phyloP scores from a whole-genome alignment of 2,888 invertebrate genomes.

The Deilephila porcellus region DNA sequence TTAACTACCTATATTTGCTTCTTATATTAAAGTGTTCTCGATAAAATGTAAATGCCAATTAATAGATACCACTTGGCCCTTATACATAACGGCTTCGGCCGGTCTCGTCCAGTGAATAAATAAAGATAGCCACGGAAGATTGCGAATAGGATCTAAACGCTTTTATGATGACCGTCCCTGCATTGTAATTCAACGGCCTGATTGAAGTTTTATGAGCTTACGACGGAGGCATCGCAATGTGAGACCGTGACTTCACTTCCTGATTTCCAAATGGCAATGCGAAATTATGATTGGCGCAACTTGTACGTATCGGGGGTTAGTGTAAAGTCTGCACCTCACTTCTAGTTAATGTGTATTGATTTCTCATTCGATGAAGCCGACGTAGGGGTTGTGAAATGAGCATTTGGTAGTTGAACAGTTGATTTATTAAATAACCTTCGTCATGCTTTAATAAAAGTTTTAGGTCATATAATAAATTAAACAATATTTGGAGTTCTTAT shows the following conservation, averaged over 20 bases:
- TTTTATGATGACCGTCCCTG: constrained; percentile 62
- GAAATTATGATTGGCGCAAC: constrained; percentile 48
- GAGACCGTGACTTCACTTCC: constrained; percentile 76
- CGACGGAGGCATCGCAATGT: constrained; percentile 77
- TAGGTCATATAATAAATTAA: too few relatives aligned
- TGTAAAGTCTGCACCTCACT: constrained; percentile 35
- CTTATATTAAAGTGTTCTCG: too few relatives aligned
- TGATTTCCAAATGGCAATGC: constrained; percentile 70
- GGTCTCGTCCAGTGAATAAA: constrained; percentile 26
- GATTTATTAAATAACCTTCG: too few relatives aligned
- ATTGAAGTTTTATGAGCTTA: constrained; percentile 80
- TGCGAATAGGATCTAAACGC: constrained; percentile 68
- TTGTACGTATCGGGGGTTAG: constrained; percentile 37
- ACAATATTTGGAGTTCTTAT: too few relatives aligned
- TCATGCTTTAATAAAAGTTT: too few relatives aligned
- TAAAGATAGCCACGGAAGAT: constrained; percentile 51
- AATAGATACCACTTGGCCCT: background rate
- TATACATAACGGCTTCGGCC: background rate
- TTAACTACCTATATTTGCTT: too few relatives aligned
- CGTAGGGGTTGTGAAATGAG: background rate
- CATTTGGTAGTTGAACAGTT: background rate
- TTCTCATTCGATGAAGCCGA: background rate
- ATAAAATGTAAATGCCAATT: background rate
- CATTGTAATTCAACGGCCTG: constrained; percentile 78
- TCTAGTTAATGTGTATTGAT: constrained; percentile 3